phyloP scores from a whole-genome alignment of 2,888 invertebrate genomes.

The Plagodis pulveraria region DNA sequence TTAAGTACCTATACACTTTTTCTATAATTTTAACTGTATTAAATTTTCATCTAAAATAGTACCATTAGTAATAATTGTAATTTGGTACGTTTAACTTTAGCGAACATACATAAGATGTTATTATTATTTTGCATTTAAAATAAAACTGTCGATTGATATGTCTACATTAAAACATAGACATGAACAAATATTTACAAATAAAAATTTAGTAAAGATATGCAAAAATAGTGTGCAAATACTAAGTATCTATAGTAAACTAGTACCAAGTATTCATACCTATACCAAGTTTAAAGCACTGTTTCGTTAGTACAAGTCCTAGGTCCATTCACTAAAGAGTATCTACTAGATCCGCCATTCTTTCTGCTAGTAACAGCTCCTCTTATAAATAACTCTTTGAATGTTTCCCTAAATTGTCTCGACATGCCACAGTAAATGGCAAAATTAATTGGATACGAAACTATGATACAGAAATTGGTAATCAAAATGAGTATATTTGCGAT shows the following conservation, averaged over 20 bases:
- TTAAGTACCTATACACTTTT: background rate
- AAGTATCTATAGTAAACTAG: slow-evolving; percentile 23
- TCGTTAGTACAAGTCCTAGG: slow-evolving; percentile 93
- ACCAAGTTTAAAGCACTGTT: slow-evolving; percentile 87
- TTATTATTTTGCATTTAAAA: background rate
- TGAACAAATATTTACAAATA: slow-evolving; percentile 41
- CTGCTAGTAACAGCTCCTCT: slow-evolving; percentile 85
- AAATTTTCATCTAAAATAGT: slow-evolving; percentile 18
- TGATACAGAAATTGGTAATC: slow-evolving; percentile 95
- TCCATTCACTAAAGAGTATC: slow-evolving; percentile 93
- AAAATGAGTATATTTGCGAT: slow-evolving; percentile 91
- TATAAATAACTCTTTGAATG: slow-evolving; percentile 94
- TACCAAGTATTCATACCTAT: slow-evolving; percentile 39
- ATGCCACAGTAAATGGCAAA: slow-evolving; percentile 98
- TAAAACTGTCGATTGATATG: slow-evolving; percentile 44
- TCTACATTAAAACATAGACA: slow-evolving; percentile 44
- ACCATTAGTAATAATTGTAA: slow-evolving; percentile 6
- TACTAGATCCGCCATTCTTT: slow-evolving; percentile 89
- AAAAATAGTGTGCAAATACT: background rate
- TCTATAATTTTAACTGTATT: slow-evolving; percentile 6
- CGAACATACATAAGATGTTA: background rate
- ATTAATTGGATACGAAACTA: slow-evolving; percentile 96
- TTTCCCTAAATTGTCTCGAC: slow-evolving; percentile 97
- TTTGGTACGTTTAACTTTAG: slow-evolving; percentile 19
- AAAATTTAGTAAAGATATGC: slow-evolving; percentile 2